Evolutionary conservation across 2,888 invertebrate genomes (phyloP).

Genomic region (Terebella lapidaria): DNA sequence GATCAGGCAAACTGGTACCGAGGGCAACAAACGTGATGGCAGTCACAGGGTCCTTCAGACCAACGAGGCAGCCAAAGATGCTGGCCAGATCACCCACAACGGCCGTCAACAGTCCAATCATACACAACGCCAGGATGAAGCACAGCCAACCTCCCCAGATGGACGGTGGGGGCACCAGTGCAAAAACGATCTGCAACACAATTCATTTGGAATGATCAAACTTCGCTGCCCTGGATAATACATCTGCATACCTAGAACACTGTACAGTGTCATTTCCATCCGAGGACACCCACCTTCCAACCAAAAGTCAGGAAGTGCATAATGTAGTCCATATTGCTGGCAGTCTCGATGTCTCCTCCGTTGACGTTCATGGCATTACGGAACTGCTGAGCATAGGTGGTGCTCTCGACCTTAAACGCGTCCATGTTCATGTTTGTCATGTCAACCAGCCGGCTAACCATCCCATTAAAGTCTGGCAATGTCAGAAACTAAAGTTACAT

Average conservation of each 20-base stretch:
- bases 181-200: constrained; percentile 53
- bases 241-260: no score
- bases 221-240: no score
- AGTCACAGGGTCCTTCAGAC: constrained; percentile 55
- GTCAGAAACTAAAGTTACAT: no score
- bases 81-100: constrained; percentile 61
- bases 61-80: constrained; percentile 61
- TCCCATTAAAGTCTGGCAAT: constrained; percentile 58
- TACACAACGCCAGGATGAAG: constrained; percentile 57
- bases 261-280: no score
- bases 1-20: constrained; percentile 56
- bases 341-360: constrained; percentile 60
- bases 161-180: constrained; percentile 58
- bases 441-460: constrained; percentile 57
- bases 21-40: constrained; percentile 58
- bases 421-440: constrained; percentile 59
- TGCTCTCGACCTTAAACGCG: constrained; percentile 56
- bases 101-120: constrained; percentile 60
- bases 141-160: constrained; percentile 61
- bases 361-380: constrained; percentile 60
- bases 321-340: constrained; percentile 58
- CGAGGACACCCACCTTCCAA: constrained; percentile 61
- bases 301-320: constrained; percentile 60
- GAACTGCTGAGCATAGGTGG: constrained; percentile 58
- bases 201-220: no score